Conservation (phyloP, 1,140 invertebrate species). For the Sipha flava region DNA sequence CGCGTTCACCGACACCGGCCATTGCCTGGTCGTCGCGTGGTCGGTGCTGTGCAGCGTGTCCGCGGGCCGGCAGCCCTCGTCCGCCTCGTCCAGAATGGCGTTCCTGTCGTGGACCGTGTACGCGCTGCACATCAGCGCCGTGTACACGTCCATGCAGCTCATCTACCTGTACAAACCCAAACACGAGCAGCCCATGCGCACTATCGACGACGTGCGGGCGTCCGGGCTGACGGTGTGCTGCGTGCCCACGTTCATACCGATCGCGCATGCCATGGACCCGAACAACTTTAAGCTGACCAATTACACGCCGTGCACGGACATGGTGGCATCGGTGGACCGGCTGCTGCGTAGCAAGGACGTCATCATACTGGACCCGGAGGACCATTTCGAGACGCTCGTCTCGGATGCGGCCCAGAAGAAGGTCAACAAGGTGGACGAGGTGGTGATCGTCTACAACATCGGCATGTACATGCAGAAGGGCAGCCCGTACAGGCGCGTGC, state of each 20-base stretch:
- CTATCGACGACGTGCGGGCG: neutral
- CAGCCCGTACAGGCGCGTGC: neutral
- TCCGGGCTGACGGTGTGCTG: neutral
- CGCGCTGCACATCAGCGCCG: neutral
- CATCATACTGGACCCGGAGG: neutral
- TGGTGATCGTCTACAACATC: neutral
- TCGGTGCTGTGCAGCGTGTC: neutral
- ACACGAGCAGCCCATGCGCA: neutral
- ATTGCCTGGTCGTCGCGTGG: neutral
- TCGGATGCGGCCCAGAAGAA: neutral
- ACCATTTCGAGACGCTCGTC: neutral
- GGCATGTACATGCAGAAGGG: constrained; percentile 5
- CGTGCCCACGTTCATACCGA: constrained; percentile 3
- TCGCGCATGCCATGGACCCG: neutral
- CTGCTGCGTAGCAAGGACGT: neutral
- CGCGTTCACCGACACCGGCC: neutral
- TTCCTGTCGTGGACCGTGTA: neutral
- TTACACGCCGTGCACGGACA: neutral
- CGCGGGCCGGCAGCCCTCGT: neutral
- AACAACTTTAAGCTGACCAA: neutral
- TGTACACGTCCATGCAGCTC: constrained; percentile 8
- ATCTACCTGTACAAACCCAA: neutral
- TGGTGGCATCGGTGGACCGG: neutral
- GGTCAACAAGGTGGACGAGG: neutral
- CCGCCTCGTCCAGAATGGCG: neutral